Evolutionary conservation across 1,140 invertebrate genomes (phyloP), one percentile per base, ranked within the genome.

Genomic region (Drosophila sulfurigaster): DNA sequence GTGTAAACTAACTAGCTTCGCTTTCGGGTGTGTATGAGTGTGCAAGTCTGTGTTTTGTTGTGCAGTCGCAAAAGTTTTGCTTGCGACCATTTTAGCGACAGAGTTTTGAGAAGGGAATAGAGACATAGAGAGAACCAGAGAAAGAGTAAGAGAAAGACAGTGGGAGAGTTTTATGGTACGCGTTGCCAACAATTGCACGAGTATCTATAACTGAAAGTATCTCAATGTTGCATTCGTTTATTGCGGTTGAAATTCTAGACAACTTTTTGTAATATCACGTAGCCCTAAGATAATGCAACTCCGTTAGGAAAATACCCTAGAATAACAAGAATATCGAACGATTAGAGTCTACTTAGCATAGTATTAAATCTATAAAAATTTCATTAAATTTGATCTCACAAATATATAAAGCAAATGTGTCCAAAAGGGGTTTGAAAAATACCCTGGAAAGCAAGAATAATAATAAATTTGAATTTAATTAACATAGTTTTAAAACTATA

Each of bases 191-290:
- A 52, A 56, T 65, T 65, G 51, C 28, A 25, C 16, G n/a, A 56
- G 63, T 32, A 57, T 74, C 65, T 74, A 62, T 69, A 69, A 62
- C 65, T 35, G 11, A 62, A 69, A 56, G 71, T 62, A 74, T 74
- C 65, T 69, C 56, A 74, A 74, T 62, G 71, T 74, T 69, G 71
- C 71, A 69, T 69, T 46, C 65, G 57, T 62, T 69, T 69, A 68
- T 48, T 68, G 65, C 48, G 46, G 56, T 63, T 63, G 49, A 32
- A 56, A 46, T 63, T 32, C 43, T 38, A 64, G 49, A 63, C 6
- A 59, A 59, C 57, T 41, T 63, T 63, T 25, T 51, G 45, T 62
- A 52, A 32, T 13, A 52, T 32, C 49, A 52, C 49, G 49, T 51
- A 25, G 5, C 4, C 3, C n/a, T 52, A 32, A 8, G 28, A 54